phyloP scores from a whole-genome alignment of 1,140 invertebrate species.

The Tribolium castaneum region DNA sequence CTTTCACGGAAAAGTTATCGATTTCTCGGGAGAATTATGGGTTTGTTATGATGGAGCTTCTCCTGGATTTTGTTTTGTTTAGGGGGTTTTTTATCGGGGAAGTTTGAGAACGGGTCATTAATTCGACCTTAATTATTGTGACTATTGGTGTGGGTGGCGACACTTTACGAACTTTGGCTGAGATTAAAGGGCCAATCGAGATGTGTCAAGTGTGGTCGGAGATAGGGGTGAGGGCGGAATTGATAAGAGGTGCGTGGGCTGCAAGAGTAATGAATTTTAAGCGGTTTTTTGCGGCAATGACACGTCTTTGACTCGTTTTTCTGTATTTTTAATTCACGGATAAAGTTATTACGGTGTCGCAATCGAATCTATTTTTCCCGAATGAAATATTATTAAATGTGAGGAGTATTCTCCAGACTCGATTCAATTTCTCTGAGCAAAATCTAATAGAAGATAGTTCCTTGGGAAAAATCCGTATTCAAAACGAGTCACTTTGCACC shows the following conservation, averaged over 20 bases:
- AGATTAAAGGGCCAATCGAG: conserved; percentile 23
- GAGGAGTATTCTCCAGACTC: not conserved
- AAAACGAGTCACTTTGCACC: not conserved
- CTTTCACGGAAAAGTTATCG: conserved; percentile 3
- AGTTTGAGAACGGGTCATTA: not conserved
- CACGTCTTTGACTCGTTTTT: not conserved
- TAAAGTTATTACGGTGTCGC: too few relatives aligned
- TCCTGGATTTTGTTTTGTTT: not conserved
- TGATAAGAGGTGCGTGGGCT: not conserved
- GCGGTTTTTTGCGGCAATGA: not conserved
- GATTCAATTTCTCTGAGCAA: not conserved
- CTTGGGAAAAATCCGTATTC: not conserved
- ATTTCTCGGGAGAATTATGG: not conserved
- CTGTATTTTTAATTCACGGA: too few relatives aligned
- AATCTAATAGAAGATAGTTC: not conserved
- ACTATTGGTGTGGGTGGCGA: not conserved
- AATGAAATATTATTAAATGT: not conserved
- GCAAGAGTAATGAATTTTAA: not conserved
- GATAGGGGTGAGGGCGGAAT: not conserved
- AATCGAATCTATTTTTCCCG: not conserved
- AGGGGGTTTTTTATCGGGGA: not conserved
- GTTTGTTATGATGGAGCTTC: conserved; percentile 13
- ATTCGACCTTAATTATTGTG: conserved; percentile 10
- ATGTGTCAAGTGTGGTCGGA: conserved; percentile 23
- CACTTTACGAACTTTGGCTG: conserved; percentile 7